These are phyloP conservation scores for Sphaeridia pumilis DNA, from an alignment of 2,888 invertebrate genomes.

Conservation along the genomic window DNA sequence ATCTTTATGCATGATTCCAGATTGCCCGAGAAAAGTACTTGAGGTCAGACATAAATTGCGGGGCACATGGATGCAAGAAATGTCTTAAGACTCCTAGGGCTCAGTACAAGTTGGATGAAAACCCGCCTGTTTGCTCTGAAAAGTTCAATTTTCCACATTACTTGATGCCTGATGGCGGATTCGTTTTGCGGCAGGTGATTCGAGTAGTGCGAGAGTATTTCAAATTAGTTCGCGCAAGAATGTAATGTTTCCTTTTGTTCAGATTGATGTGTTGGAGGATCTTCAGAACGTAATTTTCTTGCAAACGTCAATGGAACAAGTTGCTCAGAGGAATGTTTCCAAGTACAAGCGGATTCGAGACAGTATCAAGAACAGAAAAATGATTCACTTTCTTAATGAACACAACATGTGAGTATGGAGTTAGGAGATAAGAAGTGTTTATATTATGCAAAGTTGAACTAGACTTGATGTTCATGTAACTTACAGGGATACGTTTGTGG, in stretches of 20 bases:
- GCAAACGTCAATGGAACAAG: conserved; percentile 84
- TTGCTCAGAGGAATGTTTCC: conserved; percentile 75
- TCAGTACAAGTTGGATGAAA: conserved; percentile 45
- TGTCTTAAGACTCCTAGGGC: conserved; percentile 56
- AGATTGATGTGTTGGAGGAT: conserved; percentile 86
- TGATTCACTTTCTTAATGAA: conserved; percentile 91
- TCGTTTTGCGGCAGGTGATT: conserved; percentile 83
- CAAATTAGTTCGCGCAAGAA: too few relatives aligned
- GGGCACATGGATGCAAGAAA: conserved; percentile 59
- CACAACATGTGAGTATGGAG: conserved; percentile 69
- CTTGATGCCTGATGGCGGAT: conserved; percentile 81
- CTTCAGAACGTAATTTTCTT: conserved; percentile 76
- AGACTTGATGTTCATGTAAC: too few relatives aligned
- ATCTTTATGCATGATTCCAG: too few relatives aligned
- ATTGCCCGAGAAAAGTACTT: conserved; percentile 88
- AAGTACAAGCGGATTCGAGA: conserved; percentile 78
- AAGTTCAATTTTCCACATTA: conserved; percentile 59
- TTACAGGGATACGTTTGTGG: conserved; percentile 73
- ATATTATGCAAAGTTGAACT: too few relatives aligned
- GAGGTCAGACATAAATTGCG: conserved; percentile 86
- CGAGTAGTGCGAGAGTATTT: too few relatives aligned
- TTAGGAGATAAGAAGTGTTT: neutral
- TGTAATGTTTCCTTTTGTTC: conserved; percentile 34
- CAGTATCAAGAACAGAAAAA: conserved; percentile 64
- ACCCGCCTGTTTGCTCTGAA: conserved; percentile 48